These are phyloP conservation scores for Cydia amplana DNA, from an alignment of 1,140 invertebrate genomes.

Conservation along the genomic window DNA sequence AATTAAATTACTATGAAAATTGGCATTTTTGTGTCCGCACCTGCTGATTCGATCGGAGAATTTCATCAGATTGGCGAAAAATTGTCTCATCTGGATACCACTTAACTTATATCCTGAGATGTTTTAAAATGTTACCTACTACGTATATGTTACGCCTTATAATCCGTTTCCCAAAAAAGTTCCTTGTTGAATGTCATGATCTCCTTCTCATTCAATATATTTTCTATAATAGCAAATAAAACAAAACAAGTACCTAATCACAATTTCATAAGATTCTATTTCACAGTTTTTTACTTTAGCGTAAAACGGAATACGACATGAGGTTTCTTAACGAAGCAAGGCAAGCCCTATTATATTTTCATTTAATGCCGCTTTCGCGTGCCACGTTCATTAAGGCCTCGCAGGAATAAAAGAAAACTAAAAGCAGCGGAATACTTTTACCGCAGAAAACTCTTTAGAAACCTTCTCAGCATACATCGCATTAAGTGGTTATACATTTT, in stretches of 20 bases:
- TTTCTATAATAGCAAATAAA: background rate
- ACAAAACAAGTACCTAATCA: background rate
- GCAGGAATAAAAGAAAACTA: slow-evolving; percentile 29
- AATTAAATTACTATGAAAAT: too few relatives aligned
- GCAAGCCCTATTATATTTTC: slow-evolving; percentile 29
- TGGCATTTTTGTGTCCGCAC: too few relatives aligned
- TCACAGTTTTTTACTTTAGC: slow-evolving; percentile 17
- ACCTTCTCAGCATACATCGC: slow-evolving; percentile 7
- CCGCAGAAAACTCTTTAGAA: slow-evolving; percentile 16
- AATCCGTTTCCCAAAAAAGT: too few relatives aligned
- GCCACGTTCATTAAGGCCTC: slow-evolving; percentile 24
- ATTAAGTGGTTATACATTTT: slow-evolving; percentile 27
- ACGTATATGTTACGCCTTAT: too few relatives aligned
- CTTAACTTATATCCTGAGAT: too few relatives aligned
- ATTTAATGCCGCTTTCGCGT: slow-evolving; percentile 31
- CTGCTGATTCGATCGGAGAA: too few relatives aligned
- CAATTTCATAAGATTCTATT: background rate
- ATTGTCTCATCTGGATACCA: too few relatives aligned
- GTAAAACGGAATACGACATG: slow-evolving; percentile 28
- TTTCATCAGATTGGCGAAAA: too few relatives aligned
- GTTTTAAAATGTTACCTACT: too few relatives aligned
- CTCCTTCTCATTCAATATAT: background rate
- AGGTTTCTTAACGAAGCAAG: slow-evolving; percentile 30
- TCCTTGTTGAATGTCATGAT: background rate
- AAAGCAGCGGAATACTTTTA: slow-evolving; percentile 7